A percentile compares a stretch with the other conserved stretches of the same genome.
These are phyloP conservation scores for Ditylenchus dipsaci DNA, from an alignment of 1,140 invertebrate genomes.

Conservation along the genomic window DNA sequence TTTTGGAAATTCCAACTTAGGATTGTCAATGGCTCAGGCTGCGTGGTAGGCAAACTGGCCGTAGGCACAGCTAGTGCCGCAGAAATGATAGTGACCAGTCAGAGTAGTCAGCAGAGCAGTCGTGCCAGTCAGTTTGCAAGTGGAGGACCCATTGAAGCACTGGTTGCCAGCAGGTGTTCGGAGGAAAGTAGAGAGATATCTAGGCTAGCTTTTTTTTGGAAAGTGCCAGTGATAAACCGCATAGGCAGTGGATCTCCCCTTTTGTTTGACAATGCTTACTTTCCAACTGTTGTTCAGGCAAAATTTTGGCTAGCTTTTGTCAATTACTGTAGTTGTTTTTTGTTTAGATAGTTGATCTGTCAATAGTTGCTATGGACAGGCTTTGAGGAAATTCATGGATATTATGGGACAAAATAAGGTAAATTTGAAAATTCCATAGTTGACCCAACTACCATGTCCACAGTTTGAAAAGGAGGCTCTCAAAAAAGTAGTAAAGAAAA, in stretches of 20 bases:
- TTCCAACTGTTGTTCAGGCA: slow-evolving; percentile 40
- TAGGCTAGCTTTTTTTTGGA: slow-evolving; percentile 43
- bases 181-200: slow-evolving; percentile 37
- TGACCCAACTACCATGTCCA: no score
- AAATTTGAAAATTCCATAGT: neutral
- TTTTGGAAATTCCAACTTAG: no score
- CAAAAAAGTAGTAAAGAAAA: no score
- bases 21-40: slow-evolving; percentile 22
- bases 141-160: slow-evolving; percentile 35
- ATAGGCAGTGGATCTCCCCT: slow-evolving; percentile 12
- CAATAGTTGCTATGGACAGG: slow-evolving; percentile 16
- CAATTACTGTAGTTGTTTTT: no score
- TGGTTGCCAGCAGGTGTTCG: slow-evolving; percentile 35
- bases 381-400: slow-evolving; percentile 31
- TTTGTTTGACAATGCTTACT: slow-evolving; percentile 26
- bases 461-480: no score
- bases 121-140: slow-evolving; percentile 19
- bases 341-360: slow-evolving; percentile 31
- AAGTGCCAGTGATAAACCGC: slow-evolving; percentile 37
- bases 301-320: neutral
- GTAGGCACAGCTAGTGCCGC: slow-evolving; percentile 3
- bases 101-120: neutral
- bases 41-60: neutral
- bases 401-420: slow-evolving; percentile 26
- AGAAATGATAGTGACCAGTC: slow-evolving; percentile 4